A percentile compares a stretch with the other conserved stretches of the same genome.
These are phyloP conservation scores for Meloidogyne floridensis DNA, from an alignment of 1,140 invertebrate genomes.

Conservation along the genomic window DNA sequence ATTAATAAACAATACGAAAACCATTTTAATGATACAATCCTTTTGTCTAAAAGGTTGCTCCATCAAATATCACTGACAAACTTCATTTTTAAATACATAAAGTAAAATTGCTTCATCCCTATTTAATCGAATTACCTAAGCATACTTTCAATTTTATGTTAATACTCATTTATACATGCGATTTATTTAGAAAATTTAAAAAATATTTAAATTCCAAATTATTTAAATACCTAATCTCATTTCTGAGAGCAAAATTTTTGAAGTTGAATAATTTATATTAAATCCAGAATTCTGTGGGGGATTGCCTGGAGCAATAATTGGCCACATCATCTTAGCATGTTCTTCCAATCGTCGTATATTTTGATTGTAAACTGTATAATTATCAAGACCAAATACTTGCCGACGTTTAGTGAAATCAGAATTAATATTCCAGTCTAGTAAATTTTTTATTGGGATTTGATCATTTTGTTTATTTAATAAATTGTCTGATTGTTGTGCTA, in stretches of 20 bases:
- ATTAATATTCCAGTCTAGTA: background rate
- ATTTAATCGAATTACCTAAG: no score
- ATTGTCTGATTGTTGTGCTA: background rate
- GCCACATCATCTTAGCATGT: background rate
- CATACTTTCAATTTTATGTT: no score
- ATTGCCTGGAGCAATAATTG: constrained; percentile 3
- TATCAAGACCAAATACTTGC: background rate
- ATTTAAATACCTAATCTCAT: constrained; percentile 10
- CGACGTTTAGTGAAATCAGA: constrained; percentile 1
- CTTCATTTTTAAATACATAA: no score
- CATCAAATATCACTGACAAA: no score
- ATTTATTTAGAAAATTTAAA: no score
- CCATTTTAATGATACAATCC: no score
- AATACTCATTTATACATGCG: no score
- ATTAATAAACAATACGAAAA: no score
- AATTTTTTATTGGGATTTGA: background rate
- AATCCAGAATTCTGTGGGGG: constrained; percentile 16
- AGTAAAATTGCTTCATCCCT: no score
- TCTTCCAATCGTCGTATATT: background rate
- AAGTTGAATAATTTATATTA: constrained; percentile 11
- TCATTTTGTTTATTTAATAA: background rate
- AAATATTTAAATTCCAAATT: no score
- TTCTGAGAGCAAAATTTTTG: constrained; percentile 16
- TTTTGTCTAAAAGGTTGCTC: no score
- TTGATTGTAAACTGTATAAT: background rate